These are phyloP conservation scores for Conops quadrifasciatus DNA, from an alignment of 2,888 invertebrate genomes.

Conservation along the genomic window DNA sequence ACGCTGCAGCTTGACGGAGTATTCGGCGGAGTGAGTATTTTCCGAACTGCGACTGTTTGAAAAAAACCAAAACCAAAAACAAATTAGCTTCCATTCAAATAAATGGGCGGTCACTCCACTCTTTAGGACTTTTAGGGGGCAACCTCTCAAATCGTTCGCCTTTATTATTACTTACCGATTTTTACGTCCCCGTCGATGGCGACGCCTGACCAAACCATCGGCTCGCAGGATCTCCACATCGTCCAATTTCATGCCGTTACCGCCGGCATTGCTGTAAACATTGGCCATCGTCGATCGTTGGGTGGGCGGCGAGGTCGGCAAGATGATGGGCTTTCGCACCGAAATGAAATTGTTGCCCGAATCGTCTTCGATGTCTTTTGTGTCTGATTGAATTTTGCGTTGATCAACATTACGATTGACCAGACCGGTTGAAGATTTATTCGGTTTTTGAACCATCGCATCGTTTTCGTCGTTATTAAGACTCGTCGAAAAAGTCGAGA, in stretches of 20 bases:
- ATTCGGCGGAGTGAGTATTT: slow-evolving; percentile 49
- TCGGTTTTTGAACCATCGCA: slow-evolving; percentile 59
- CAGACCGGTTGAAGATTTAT: slow-evolving; percentile 52
- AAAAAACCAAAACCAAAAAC: slow-evolving; percentile 26
- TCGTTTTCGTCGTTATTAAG: neutral
- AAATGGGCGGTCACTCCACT: too few relatives aligned
- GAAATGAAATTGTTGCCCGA: slow-evolving; percentile 64
- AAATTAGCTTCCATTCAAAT: neutral
- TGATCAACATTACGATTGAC: slow-evolving; percentile 59
- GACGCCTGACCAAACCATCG: slow-evolving; percentile 57
- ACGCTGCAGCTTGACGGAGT: slow-evolving; percentile 55
- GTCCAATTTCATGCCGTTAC: slow-evolving; percentile 63
- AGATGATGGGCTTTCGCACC: slow-evolving; percentile 59
- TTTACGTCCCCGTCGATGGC: slow-evolving; percentile 61
- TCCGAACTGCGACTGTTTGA: slow-evolving; percentile 50
- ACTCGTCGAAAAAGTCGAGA: neutral
- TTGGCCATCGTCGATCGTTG: slow-evolving; percentile 61
- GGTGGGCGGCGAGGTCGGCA: slow-evolving; percentile 62
- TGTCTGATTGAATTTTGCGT: slow-evolving; percentile 65
- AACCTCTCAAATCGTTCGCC: neutral
- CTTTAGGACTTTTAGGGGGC: neutral
- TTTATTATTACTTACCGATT: slow-evolving; percentile 53
- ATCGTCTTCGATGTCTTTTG: slow-evolving; percentile 65
- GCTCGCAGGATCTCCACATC: slow-evolving; percentile 62
- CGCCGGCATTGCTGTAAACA: slow-evolving; percentile 64